Evolutionary conservation across 2,113 vertebrate genomes (phyloP), one percentile per base, ranked within the genome.

Genomic region (Psephotus haematonotus): DNA sequence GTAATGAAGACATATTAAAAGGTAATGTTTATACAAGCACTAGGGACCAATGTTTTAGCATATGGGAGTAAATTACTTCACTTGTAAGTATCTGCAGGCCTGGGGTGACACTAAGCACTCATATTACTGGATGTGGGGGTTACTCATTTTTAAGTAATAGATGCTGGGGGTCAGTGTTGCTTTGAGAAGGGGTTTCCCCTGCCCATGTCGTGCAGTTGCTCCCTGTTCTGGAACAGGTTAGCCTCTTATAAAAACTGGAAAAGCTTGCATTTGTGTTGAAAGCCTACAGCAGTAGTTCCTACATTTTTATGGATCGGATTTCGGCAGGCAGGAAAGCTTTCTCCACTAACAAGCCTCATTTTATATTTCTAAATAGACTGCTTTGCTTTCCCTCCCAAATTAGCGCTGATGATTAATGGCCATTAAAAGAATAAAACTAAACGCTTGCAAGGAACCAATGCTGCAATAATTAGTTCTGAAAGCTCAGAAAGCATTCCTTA

Each of bases 391-490:
- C n/a, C 27, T 79, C 69, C 25, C 77, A 91, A 87, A 90, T 78
- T 62, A 84, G 37, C 2, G 2, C 47, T 83, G 69, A 83, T 29
- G 60, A 94, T 86, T 92, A 96, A 79, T 2, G 2, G 19, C 33
- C 72, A 71, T 82, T 59, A 76, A 79, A 91, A 93, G 37, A 89
- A 75, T 37, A 94, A 92, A 93, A 60, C 83, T 72, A 71, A 83
- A 59, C 7, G 70, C 75, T 63, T 53, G 41, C 2, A 7, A 94
- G 25, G n/a, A 82, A 89, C 13, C 17, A 65, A 62, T 17, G 19
- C 3, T 41, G 29, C 39, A 82, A 78, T 55, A 83, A 78, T 79
- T 76, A n/a, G 50, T 43, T 80, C 29, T 65, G 57, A 94, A 92
- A 68, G 44, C 49, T 53, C 41, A 65, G n/a, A 88, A 82, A 74